Evolutionary conservation across 2,888 invertebrate genomes (phyloP).

Genomic region (Antheraea yamamai): DNA sequence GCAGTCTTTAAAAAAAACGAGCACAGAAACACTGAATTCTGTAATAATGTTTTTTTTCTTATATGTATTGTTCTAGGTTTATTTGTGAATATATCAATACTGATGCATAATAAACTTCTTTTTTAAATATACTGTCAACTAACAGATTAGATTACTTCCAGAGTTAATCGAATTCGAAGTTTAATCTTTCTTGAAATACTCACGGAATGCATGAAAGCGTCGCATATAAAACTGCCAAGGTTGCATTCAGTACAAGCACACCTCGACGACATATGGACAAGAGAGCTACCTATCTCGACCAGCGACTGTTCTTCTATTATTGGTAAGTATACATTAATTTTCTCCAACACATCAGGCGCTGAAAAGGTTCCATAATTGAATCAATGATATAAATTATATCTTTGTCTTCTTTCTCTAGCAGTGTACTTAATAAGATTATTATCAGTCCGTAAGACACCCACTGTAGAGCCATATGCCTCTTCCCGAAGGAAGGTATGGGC

Average conservation of each 20-base stretch:
- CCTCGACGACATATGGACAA: slow-evolving; percentile 79
- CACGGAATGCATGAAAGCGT: slow-evolving; percentile 86
- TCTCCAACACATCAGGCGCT: slow-evolving; percentile 78
- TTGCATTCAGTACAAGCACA: slow-evolving; percentile 87
- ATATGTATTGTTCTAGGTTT: too few relatives aligned
- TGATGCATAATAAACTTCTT: too few relatives aligned
- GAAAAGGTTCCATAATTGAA: slow-evolving; percentile 17
- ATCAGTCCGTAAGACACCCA: too few relatives aligned
- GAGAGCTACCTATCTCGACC: slow-evolving; percentile 81
- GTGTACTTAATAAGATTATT: too few relatives aligned
- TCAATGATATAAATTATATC: neutral
- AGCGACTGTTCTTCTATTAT: slow-evolving; percentile 79
- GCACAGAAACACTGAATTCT: too few relatives aligned
- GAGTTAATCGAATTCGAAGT: neutral
- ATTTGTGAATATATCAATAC: too few relatives aligned
- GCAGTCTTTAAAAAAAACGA: too few relatives aligned
- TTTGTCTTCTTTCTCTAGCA: neutral
- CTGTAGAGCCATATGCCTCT: too few relatives aligned
- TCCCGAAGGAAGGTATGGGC: too few relatives aligned
- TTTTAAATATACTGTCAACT: too few relatives aligned
- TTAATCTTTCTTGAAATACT: slow-evolving; percentile 34
- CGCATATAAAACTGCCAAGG: slow-evolving; percentile 87
- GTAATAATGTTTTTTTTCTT: too few relatives aligned
- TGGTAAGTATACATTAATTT: slow-evolving; percentile 83
- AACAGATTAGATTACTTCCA: too few relatives aligned